Evolutionary conservation across 2,113 vertebrate genomes (phyloP).

Genomic region (Stictonetta naevosa): DNA sequence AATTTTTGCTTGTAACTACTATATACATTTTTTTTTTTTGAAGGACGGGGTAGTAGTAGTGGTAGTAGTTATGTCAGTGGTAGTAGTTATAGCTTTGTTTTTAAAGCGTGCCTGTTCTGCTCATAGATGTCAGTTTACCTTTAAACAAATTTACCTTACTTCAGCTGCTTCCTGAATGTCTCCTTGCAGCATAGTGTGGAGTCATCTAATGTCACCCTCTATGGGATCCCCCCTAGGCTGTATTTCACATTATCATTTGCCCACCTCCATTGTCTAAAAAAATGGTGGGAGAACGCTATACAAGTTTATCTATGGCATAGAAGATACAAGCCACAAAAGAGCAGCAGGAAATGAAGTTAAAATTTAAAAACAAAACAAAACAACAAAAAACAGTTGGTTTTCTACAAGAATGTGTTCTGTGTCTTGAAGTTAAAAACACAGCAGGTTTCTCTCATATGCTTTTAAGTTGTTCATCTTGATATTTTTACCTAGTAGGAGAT

Average conservation of each 20-base stretch:
- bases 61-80: too few relatives aligned
- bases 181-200: neutral
- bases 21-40: neutral
- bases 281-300: neutral
- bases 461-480: conserved; percentile 16
- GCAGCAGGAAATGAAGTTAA: neutral
- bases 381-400: neutral
- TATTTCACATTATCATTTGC: neutral
- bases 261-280: neutral
- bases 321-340: neutral
- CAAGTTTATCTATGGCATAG: neutral
- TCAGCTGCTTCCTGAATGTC: neutral
- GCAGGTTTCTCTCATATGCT: neutral
- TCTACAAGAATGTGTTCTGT: conserved; percentile 3
- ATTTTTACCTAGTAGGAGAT: neutral
- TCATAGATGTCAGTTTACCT: neutral
- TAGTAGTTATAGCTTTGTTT: neutral
- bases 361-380: neutral
- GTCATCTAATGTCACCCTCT: neutral
- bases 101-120: neutral
- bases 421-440: conserved; percentile 23
- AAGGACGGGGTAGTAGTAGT: too few relatives aligned
- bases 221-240: neutral
- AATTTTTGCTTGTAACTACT: neutral
- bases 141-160: neutral